Base-by-base conservation (phyloP, 2,888 invertebrate species). In the Mythimna impura region DNA sequence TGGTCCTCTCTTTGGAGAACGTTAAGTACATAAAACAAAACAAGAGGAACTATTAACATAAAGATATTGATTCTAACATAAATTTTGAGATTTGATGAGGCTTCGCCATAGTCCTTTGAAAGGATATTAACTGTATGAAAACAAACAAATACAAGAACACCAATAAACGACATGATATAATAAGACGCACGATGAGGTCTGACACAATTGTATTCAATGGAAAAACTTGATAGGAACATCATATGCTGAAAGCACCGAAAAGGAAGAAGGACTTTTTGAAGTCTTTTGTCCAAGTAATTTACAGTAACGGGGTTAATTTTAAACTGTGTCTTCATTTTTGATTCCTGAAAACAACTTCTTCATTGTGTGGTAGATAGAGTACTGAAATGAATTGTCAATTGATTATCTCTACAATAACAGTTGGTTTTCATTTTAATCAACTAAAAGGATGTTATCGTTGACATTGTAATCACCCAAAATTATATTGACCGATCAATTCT, bases 141-240 rank as follows among this genome's bases (percentile, higher is more conserved):
- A 30, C 3, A 0, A 22, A 61, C 20, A 54, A 57, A 75, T 6
- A 8, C 55, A 30, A 68, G 7, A 25, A 25, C n/a, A 4, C 61
- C 67, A 3, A 80, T 17, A 10, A 78, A 12, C 0, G 78, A 80
- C 0, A 80, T 20, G 8, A 62, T 5, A 17, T 57, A 65, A 30
- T 78, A 78, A 22, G 60, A 47, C 0, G 5, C 20, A 20, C 64
- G 34, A 25, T 80, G 81, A 30, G 78, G 76, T 47, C 76, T 68
- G 7, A 78, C 54, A n/a, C 81, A 78, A 47, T 78, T 78, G 30
- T 68, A 62, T 6, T 75, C 52, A n/a, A 78, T 62, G 14, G 81
- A 65, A 25, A 75, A 78, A 47, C 52, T 54, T 12, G 78, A 78
- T 4, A 62, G 12, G n/a, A 78, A 78, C 10, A 80, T n/a, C 12